A percentile compares a stretch with the other conserved stretches of the same genome.
phyloP scores from a whole-genome alignment of 92 coral and sea anemone species.

The Porites rus region DNA sequence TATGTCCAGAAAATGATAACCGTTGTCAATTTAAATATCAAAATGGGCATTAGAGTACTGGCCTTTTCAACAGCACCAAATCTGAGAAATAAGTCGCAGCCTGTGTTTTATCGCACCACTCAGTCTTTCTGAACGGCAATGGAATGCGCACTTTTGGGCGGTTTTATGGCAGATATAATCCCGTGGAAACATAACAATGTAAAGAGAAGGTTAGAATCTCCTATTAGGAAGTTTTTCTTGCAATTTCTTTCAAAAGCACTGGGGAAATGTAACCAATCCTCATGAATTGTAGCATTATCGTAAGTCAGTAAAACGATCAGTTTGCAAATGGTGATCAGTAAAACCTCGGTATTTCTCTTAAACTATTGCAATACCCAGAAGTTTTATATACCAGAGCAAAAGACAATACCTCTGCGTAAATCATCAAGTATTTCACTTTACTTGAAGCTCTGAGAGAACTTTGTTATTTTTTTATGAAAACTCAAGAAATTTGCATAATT shows the following conservation, averaged over 20 bases:
- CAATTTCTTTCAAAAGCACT: neutral
- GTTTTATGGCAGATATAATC: neutral
- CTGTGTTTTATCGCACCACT: too few species aligned
- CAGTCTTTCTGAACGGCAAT: too few species aligned
- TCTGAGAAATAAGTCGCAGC: too few species aligned
- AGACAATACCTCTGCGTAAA: neutral
- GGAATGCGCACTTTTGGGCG: too few species aligned
- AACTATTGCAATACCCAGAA: neutral
- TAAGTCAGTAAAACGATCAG: conserved; percentile 3
- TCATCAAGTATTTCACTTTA: conserved; percentile 7
- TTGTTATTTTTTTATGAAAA: neutral
- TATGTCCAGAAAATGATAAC: too few species aligned
- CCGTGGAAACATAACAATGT: neutral
- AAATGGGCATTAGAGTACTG: too few species aligned
- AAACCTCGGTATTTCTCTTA: neutral
- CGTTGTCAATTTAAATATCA: too few species aligned
- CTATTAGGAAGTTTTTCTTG: neutral
- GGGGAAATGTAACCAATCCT: neutral
- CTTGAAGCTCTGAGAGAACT: conserved; percentile 17
- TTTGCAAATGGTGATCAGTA: neutral
- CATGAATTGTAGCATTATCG: neutral
- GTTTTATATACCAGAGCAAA: conserved; percentile 15
- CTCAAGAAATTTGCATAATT: too few species aligned
- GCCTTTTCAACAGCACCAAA: too few species aligned
- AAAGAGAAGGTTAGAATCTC: neutral